A percentile compares a stretch with the other conserved stretches of the same genome.
phyloP scores from a whole-genome alignment of 2,113 vertebrate species.

The Otocyon megalotis region DNA sequence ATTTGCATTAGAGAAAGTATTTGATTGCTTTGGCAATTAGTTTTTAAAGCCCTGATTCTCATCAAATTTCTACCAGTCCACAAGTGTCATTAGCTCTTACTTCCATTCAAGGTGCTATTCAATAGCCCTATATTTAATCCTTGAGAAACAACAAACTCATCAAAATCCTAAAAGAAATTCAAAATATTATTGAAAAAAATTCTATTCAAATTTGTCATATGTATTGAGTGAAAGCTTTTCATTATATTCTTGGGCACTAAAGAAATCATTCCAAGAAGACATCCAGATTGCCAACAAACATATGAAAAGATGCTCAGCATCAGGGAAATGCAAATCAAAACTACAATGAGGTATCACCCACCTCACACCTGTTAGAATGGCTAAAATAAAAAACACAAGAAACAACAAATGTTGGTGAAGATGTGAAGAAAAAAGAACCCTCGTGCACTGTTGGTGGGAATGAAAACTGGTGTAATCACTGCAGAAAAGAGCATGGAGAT shows the following conservation, averaged over 20 bases:
- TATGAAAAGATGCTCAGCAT: background rate
- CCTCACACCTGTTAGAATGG: background rate
- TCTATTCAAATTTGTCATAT: background rate
- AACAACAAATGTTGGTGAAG: background rate
- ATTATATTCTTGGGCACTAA: background rate
- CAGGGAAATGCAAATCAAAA: background rate
- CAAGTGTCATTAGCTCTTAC: background rate
- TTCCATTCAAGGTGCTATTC: background rate
- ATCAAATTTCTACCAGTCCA: background rate
- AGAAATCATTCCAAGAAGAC: background rate
- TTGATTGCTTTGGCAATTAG: background rate
- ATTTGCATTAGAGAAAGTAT: background rate
- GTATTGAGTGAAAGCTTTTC: background rate
- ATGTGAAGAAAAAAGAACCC: background rate
- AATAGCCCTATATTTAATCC: background rate
- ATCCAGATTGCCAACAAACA: background rate
- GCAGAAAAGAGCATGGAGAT: background rate
- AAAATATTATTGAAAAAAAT: conserved; percentile 14
- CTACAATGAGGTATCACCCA: background rate
- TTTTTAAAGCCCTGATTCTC: background rate
- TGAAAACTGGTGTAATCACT: background rate
- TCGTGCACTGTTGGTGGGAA: background rate
- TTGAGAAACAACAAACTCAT: background rate
- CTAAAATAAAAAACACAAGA: background rate
- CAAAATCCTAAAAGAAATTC: conserved; percentile 26